These are phyloP conservation scores for Protaetia brevitarsis DNA, from an alignment of 1,140 invertebrate genomes.

Conservation along the genomic window DNA sequence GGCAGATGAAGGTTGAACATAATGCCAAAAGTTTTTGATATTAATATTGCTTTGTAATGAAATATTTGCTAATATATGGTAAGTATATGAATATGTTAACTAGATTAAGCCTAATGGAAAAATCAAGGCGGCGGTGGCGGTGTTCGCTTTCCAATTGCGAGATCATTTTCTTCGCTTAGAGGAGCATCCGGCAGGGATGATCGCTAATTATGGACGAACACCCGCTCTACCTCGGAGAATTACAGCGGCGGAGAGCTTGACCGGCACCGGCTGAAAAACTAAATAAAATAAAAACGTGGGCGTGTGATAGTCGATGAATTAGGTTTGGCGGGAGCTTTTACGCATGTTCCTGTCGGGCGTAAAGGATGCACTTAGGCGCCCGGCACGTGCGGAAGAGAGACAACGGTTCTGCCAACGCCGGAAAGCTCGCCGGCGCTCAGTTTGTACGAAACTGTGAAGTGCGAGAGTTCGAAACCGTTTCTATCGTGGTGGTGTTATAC, in stretches of 20 bases:
- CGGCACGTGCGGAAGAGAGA: conserved; percentile 1
- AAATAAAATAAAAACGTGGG: conserved; percentile 22
- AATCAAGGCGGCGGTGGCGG: too few relatives aligned
- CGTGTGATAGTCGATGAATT: conserved; percentile 24
- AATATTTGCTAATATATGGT: too few relatives aligned
- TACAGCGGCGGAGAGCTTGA: neutral
- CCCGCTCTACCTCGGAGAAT: neutral
- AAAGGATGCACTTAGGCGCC: conserved; percentile 6
- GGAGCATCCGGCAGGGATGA: conserved; percentile 23
- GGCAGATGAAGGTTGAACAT: too few relatives aligned
- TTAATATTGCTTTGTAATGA: too few relatives aligned
- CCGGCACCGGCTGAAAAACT: neutral
- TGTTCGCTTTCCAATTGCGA: too few relatives aligned
- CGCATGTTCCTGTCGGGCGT: conserved; percentile 23
- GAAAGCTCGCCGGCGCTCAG: conserved; percentile 21
- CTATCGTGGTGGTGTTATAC: neutral
- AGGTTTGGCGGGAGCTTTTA: conserved; percentile 24
- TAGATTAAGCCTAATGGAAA: too few relatives aligned
- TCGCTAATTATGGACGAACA: conserved; percentile 20
- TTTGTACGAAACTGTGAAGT: conserved; percentile 7
- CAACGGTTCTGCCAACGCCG: neutral
- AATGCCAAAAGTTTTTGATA: too few relatives aligned
- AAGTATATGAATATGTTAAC: too few relatives aligned
- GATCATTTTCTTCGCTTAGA: too few relatives aligned
- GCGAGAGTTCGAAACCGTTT: neutral